These are phyloP conservation scores for Ranitomeya variabilis DNA, from an alignment of 2,113 vertebrate genomes.

Conservation along the genomic window DNA sequence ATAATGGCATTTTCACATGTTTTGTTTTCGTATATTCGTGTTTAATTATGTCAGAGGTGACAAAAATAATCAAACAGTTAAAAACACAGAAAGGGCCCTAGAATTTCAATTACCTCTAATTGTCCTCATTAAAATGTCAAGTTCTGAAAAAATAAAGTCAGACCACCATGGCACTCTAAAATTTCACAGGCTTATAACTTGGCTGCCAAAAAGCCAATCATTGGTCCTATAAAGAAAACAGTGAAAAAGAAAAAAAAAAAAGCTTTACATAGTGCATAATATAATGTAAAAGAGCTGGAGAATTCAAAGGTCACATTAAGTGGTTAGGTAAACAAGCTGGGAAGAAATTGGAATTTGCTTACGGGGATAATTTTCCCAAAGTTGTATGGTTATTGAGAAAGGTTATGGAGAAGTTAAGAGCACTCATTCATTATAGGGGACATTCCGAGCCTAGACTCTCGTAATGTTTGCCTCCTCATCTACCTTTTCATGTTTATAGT, in stretches of 20 bases:
- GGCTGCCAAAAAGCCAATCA: constrained; percentile 72
- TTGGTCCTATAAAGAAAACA: constrained; percentile 73
- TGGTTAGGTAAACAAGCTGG: constrained; percentile 74
- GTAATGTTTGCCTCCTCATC: not conserved
- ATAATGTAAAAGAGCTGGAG: constrained; percentile 71
- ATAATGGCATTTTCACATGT: constrained; percentile 29
- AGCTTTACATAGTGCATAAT: constrained; percentile 73
- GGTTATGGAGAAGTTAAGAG: constrained; percentile 40
- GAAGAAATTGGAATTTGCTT: constrained; percentile 69
- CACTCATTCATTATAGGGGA: constrained; percentile 25
- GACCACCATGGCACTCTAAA: constrained; percentile 62
- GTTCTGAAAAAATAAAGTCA: constrained; percentile 63
- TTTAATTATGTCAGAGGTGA: constrained; percentile 46
- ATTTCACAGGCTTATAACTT: constrained; percentile 60
- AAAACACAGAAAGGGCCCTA: constrained; percentile 35
- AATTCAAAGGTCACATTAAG: constrained; percentile 74
- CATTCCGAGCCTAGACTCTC: not conserved
- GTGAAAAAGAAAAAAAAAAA: constrained; percentile 72
- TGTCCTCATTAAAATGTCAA: constrained; percentile 66
- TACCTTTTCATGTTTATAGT: constrained; percentile 36
- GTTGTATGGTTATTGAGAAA: constrained; percentile 26
- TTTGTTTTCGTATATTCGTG: constrained; percentile 26
- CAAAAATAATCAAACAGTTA: constrained; percentile 47
- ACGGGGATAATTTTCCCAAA: constrained; percentile 59
- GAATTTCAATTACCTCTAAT: constrained; percentile 55